A percentile compares a stretch with the other conserved stretches of the same genome.
phyloP scores from a whole-genome alignment of 2,113 vertebrate genomes.

The Jaculus jaculus region DNA sequence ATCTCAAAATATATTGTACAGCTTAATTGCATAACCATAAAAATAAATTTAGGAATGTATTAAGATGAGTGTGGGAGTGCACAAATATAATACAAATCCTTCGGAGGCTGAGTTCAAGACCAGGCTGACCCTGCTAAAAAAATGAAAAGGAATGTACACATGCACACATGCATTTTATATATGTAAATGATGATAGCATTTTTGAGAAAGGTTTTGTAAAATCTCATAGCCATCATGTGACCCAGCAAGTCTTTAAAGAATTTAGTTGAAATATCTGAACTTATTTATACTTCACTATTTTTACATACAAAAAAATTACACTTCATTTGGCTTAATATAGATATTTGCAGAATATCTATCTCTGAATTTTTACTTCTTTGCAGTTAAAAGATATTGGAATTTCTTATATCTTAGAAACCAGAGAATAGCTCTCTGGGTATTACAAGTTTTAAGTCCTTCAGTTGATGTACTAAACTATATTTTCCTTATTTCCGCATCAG shows the following conservation, averaged over 20 bases:
- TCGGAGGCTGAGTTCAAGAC: too few species aligned
- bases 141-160: too few species aligned
- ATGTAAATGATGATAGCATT: neutral
- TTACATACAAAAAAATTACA: neutral
- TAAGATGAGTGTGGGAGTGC: too few species aligned
- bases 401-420: neutral
- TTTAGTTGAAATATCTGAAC: neutral
- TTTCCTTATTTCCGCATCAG: slow-evolving; percentile 54
- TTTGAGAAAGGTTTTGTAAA: neutral
- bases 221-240: neutral
- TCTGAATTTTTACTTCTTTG: neutral
- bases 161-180: neutral
- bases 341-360: neutral
- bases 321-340: neutral
- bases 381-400: neutral
- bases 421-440: neutral
- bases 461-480: slow-evolving; percentile 61
- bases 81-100: too few species aligned
- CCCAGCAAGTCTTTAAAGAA: neutral
- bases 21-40: neutral
- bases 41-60: neutral
- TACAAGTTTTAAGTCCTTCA: neutral
- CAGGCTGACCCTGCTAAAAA: too few species aligned
- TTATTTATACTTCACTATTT: neutral
- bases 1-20: neutral